These are phyloP conservation scores for Xyliphius kryptos DNA, from an alignment of 2,113 vertebrate genomes.

Conservation along the genomic window DNA sequence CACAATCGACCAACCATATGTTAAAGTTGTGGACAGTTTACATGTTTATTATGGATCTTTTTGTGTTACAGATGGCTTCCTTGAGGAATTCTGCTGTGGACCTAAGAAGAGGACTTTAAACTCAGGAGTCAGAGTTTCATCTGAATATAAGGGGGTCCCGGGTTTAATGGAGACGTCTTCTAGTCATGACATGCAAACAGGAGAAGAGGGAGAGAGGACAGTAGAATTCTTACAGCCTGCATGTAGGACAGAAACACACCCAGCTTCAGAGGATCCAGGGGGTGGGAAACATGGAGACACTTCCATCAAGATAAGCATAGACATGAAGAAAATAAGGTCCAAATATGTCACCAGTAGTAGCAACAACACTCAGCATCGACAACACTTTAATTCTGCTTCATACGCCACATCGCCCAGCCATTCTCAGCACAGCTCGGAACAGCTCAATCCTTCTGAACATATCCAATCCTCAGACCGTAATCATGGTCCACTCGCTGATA, in stretches of 20 bases:
- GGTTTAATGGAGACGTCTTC: slow-evolving; percentile 30
- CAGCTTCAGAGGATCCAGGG: slow-evolving; percentile 56
- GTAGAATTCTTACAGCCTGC: slow-evolving; percentile 45
- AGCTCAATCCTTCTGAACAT: slow-evolving; percentile 57
- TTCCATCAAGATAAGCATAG: slow-evolving; percentile 77
- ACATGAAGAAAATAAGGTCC: slow-evolving; percentile 77
- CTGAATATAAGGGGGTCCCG: slow-evolving; percentile 34
- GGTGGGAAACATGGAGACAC: slow-evolving; percentile 71
- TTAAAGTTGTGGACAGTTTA: neutral
- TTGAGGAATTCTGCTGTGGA: slow-evolving; percentile 92
- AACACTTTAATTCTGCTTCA: slow-evolving; percentile 45
- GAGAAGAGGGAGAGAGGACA: slow-evolving; percentile 26
- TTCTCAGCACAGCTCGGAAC: slow-evolving; percentile 39
- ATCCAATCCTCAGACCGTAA: slow-evolving; percentile 68
- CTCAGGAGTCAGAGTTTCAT: slow-evolving; percentile 11
- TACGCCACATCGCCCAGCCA: slow-evolving; percentile 42
- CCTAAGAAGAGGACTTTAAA: slow-evolving; percentile 63
- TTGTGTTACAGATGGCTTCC: slow-evolving; percentile 75
- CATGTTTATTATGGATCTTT: neutral
- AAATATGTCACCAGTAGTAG: slow-evolving; percentile 42
- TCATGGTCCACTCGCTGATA: slow-evolving; percentile 73
- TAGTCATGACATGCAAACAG: slow-evolving; percentile 35
- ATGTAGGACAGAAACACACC: slow-evolving; percentile 62
- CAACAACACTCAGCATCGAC: slow-evolving; percentile 47
- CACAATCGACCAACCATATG: neutral